Base-by-base conservation (phyloP, 2,113 vertebrate genomes). In the Semnornis frantzii region DNA sequence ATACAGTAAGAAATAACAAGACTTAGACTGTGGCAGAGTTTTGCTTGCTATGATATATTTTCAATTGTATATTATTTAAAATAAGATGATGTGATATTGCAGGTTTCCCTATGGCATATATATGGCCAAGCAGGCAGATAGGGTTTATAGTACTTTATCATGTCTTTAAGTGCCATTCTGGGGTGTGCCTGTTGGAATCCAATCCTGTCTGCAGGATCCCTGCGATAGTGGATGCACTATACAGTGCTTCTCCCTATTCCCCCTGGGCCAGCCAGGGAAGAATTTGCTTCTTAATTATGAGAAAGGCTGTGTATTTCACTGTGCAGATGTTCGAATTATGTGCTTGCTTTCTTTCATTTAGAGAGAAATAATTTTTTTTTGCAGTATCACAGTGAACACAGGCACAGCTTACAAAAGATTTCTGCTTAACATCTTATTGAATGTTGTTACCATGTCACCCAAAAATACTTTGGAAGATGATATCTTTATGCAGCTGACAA, bases 401-500 rank as follows among this genome's bases (percentile, higher is more conserved):
- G 71, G 60, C 21, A 89, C 73, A 89, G 68, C 71, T 94, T 94
- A 88, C 85, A 84, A 79, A 91, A 71, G 69, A 85, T 82, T 94
- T 79, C 82, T 91, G 85, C 81, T 93, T 69, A 91, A 87, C 31
- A 30, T 94, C 91, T 95, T 82, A 84, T 28, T 75, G 77, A 90
- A 88, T 76, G 76, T 87, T 89, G 92, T 94, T 95, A 87, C 74
- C 75, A 76, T 92, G 89, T 90, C 93, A 93, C 77, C 87, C 87
- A 92, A 91, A 96, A 97, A 58, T 85, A 96, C 89, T 91, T 57
- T 86, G 93, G 76, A 96, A 97, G 90, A 95, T 85, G 92, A 95
- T 97, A 92, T 89, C 92, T 96, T 95, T 85, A 87, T 85, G 80
- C 94, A 96, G 96, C 94, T 96, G 93, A 95, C 89, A 91, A 81